Evolutionary conservation across 2,113 vertebrate genomes (phyloP).

Genomic region (Salminus brasiliensis): DNA sequence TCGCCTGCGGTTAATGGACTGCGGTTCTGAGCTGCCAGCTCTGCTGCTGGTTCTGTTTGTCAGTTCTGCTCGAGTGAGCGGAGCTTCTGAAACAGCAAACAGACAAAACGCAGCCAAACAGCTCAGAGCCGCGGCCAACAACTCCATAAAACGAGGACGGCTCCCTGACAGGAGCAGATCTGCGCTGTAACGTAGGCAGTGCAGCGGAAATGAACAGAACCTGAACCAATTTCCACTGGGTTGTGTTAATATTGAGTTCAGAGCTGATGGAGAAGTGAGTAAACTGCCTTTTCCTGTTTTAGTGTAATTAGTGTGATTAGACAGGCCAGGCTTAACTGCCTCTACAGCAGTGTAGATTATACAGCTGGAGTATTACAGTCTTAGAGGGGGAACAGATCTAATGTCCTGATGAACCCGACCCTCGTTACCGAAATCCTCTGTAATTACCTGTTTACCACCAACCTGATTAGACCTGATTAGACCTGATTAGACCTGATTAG

Average conservation of each 20-base stretch:
- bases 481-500: too few relatives aligned
- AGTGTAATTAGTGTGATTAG: not conserved
- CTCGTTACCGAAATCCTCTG: not conserved
- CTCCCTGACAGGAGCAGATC: not conserved
- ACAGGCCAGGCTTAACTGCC: not conserved
- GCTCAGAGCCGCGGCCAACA: not conserved
- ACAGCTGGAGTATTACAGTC: too few relatives aligned
- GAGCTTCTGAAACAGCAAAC: too few relatives aligned
- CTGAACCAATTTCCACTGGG: too few relatives aligned
- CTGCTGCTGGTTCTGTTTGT: too few relatives aligned
- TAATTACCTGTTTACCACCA: too few relatives aligned
- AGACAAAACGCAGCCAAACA: not conserved
- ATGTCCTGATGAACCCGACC: not conserved
- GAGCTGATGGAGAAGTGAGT: not conserved
- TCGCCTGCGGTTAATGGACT: too few relatives aligned
- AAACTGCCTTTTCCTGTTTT: too few relatives aligned
- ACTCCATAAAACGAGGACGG: not conserved
- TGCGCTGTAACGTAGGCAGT: not conserved
- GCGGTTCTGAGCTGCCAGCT: too few relatives aligned
- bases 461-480: too few relatives aligned
- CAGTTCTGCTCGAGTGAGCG: too few relatives aligned
- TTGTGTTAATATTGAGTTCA: not conserved
- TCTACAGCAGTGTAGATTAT: too few relatives aligned
- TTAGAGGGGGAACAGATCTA: not conserved
- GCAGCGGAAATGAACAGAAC: not conserved